phyloP scores from a whole-genome alignment of 2,888 invertebrate genomes.

The Toxonevra muliebris region DNA sequence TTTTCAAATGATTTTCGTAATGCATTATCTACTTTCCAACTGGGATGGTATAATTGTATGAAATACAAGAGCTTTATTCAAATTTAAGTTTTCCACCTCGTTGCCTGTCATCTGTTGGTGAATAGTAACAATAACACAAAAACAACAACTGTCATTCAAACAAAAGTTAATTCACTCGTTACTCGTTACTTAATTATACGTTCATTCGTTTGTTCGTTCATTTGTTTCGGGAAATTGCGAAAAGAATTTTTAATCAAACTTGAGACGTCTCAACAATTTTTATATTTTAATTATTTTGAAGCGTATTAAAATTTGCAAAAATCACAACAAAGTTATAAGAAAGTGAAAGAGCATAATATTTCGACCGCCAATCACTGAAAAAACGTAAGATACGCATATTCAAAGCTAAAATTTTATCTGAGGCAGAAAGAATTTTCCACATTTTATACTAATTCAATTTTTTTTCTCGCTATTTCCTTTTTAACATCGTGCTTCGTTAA shows the following conservation, averaged over 20 bases:
- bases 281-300: conserved; percentile 27
- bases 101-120: conserved; percentile 11
- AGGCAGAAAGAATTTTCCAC: background rate
- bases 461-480: conserved; percentile 23
- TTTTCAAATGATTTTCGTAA: too few species aligned
- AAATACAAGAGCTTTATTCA: background rate
- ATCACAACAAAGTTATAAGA: conserved; percentile 20
- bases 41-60: background rate
- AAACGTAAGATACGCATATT: background rate
- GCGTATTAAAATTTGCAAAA: conserved; percentile 29
- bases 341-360: conserved; percentile 12
- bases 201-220: conserved; percentile 19
- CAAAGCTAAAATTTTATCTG: conserved; percentile 1
- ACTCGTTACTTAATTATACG: conserved; percentile 19
- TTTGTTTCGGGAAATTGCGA: conserved; percentile 38
- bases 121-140: conserved; percentile 42
- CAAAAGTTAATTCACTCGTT: conserved; percentile 38
- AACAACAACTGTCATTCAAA: background rate
- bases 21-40: background rate
- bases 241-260: conserved; percentile 32
- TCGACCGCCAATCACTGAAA: conserved; percentile 12
- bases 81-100: background rate
- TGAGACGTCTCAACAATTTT: conserved; percentile 26
- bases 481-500: conserved; percentile 18
- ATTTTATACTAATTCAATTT: conserved; percentile 7